These are phyloP conservation scores for Cebidichthys violaceus DNA, from an alignment of 2,113 vertebrate species.

Conservation along the genomic window DNA sequence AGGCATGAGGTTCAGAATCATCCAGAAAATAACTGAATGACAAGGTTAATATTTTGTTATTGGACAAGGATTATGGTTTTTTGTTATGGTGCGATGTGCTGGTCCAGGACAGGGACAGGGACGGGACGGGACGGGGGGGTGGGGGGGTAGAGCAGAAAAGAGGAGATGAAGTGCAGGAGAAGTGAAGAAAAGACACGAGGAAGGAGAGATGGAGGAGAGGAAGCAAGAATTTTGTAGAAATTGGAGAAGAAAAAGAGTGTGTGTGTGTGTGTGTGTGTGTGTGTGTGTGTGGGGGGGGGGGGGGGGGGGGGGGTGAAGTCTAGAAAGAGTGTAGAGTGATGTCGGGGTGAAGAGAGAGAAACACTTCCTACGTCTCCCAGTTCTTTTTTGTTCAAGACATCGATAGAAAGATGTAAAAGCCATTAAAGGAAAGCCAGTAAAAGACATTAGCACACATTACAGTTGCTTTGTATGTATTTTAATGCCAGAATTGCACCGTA, in stretches of 20 bases:
- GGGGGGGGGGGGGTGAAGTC: neutral
- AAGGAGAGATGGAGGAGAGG: neutral
- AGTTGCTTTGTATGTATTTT: slow-evolving; percentile 47
- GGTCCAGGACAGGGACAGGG: neutral
- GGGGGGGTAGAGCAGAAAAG: neutral
- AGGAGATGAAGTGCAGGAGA: neutral
- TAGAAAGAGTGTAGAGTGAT: neutral
- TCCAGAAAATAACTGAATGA: neutral
- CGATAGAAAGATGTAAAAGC: slow-evolving; percentile 7
- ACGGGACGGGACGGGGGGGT: no score
- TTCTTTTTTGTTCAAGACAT: slow-evolving; percentile 30
- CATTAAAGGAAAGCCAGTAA: slow-evolving; percentile 23
- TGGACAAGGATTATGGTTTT: neutral
- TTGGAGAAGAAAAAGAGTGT: neutral
- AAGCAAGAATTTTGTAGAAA: neutral
- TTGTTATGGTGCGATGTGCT: no score
- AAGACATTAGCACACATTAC: slow-evolving; percentile 43
- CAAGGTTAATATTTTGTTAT: neutral
- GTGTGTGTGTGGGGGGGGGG: no score
- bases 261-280: no score
- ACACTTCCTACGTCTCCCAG: neutral
- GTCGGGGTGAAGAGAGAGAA: neutral
- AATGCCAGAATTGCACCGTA: slow-evolving; percentile 36
- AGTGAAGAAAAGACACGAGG: neutral
- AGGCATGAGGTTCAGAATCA: neutral